Evolutionary conservation across 2,888 invertebrate species (phyloP), one percentile per base, ranked within the genome.

Genomic region (Volucella inflata): DNA sequence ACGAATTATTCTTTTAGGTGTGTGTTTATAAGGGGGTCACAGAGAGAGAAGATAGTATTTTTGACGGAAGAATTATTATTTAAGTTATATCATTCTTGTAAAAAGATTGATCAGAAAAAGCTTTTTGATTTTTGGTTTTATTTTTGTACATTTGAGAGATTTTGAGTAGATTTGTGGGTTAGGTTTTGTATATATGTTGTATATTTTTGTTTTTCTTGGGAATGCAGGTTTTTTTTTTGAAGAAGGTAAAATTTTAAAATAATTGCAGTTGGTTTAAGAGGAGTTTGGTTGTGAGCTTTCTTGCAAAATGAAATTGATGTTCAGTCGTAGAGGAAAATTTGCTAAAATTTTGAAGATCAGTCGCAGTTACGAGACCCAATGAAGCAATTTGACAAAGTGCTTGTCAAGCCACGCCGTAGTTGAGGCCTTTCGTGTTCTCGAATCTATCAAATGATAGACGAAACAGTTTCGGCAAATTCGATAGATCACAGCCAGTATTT

Each of bases 11-110:
- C 6, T 6, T 77, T 80, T 71, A 53, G 71, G 84, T 80, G 75
- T 81, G 71, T 76, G 42, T 65, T 79, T 51, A 42, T 64, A 65
- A 67, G 67, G 67, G 30, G 72, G 21, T 85, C 85, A 85, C 85
- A 85, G 81, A 85, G 80, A 85, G 76, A 81, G 85, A 85, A 81
- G 81, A 84, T 84, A 84, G 84, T 80, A 84, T 75, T 60, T 81
- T 64, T 81, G 70, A 36, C 65, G 48, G 71, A 17, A 46, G 55
- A 38, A 36, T 16, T 46, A 57, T 60, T 42, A 65, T 51, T 67
- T 60, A 57, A 65, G 36, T 44, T 55, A 59, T 64, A 9, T n/a
- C 60, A 38, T 59, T 40, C 2, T 51, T 67, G 14, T 30, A 40
- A 59, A 38, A n/a, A 64, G 44, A 60, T 30, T 65, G 60, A 51